These are phyloP conservation scores for Myiagra hebetior DNA, from an alignment of 2,113 vertebrate genomes.

Conservation along the genomic window DNA sequence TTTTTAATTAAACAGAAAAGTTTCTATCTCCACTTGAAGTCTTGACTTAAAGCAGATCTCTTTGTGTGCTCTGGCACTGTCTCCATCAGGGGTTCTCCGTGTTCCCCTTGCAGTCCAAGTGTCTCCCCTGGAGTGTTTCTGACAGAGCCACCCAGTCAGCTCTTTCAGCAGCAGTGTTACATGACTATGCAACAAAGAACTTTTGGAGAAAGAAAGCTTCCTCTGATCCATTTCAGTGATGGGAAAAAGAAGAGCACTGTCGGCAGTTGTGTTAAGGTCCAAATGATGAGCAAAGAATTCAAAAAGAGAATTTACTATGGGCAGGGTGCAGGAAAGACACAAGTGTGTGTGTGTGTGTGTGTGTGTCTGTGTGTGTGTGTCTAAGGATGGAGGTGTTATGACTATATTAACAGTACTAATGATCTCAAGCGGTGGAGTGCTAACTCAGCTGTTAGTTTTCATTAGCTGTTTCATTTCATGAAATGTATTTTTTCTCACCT, in stretches of 20 bases:
- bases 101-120: not conserved
- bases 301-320: fast-evolving
- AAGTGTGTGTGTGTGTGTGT: too few relatives aligned
- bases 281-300: not conserved
- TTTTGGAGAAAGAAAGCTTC: not conserved
- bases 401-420: not conserved
- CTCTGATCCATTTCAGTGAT: not conserved
- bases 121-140: not conserved
- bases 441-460: not conserved
- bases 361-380: too few relatives aligned
- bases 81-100: not conserved
- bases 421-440: not conserved
- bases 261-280: not conserved
- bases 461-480: too few relatives aligned
- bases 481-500: not conserved
- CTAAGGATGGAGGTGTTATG: not conserved
- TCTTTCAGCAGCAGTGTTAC: not conserved
- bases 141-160: not conserved
- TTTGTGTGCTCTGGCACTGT: fast-evolving
- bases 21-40: not conserved
- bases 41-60: not conserved
- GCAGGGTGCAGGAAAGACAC: not conserved
- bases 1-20: not conserved
- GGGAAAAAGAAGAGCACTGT: not conserved
- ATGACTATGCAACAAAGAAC: fast-evolving